Base-by-base conservation (phyloP, 2,797 vertebrate species). In the Hirundo rustica region DNA sequence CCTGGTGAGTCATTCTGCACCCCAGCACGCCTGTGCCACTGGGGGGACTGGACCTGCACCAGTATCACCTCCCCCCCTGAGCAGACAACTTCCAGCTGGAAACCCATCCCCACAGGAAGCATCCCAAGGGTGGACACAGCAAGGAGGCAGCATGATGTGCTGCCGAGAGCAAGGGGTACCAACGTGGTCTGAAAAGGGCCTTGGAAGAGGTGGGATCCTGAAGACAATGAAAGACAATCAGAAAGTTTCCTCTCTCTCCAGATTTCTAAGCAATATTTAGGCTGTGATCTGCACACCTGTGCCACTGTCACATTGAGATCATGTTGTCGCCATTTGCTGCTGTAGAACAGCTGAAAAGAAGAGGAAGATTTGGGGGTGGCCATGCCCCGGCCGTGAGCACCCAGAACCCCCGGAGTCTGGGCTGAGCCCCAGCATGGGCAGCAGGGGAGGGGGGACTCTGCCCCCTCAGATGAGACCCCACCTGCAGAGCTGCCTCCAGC, bases 351-450 rank as follows among this genome's bases (percentile, higher is more conserved):
- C 42, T 70, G 77, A n/a, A 70, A 76, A 58, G 42, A 32, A 54
- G 36, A 45, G n/a, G 61, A 40, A 44, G 29, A 36, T 10, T 17
- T 67, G 47, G 36, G 16, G 20, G 16, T n/a, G 54, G 47, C 36
- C 4, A 3, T 54, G 34, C 26, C 34, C 73, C 0, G 0, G 50
- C 19, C 1, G 0, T 10, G 55, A 2, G 11, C 12, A 19, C 7
- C 10, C 53, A 29, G 47, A 54, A 7, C 7, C 18, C 25, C 13
- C 15, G 1, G 9, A 20, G 51, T 11, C 53, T 23, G 51, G 57
- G 36, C 71, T 70, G 36, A 55, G 73, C n/a, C 48, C 42, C 36
- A 50, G 11, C 0, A 0, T 21, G 72, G 66, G 51, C 57, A 70
- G 45, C 38, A 65, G 57, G 9, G 10, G 5, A 20, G 34, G 26